Conservation (phyloP, 2,797 vertebrate species). For the Chiloscyllium punctatum region DNA sequence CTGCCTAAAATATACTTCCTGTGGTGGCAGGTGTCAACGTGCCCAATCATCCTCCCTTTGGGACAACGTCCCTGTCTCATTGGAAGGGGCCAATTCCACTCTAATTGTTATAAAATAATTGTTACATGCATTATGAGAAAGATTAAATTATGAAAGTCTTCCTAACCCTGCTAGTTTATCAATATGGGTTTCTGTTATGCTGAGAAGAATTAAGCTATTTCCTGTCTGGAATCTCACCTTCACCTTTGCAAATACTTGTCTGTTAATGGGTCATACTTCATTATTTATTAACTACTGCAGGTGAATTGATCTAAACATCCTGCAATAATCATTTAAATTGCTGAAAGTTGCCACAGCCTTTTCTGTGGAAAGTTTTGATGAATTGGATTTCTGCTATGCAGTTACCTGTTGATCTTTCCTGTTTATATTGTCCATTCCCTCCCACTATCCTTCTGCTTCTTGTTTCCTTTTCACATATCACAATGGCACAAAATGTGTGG, state of each 20-base stretch:
- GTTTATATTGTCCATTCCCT: not conserved
- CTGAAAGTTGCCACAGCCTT: not conserved
- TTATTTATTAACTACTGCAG: conserved; percentile 10
- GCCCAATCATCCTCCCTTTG: too few species aligned
- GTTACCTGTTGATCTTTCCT: not conserved
- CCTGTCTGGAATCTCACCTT: not conserved
- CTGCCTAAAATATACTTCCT: too few species aligned
- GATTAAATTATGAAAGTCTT: not conserved
- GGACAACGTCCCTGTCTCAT: too few species aligned
- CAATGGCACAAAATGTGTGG: not conserved
- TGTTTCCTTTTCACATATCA: not conserved
- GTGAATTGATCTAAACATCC: not conserved
- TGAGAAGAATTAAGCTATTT: not conserved
- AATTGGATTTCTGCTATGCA: not conserved
- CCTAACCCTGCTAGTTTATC: not conserved
- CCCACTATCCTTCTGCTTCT: not conserved
- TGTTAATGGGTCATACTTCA: not conserved
- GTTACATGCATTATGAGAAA: not conserved
- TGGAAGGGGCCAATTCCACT: too few species aligned
- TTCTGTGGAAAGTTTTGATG: not conserved
- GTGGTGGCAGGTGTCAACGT: too few species aligned
- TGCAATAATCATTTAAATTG: not conserved
- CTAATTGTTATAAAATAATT: not conserved
- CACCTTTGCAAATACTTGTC: not conserved
- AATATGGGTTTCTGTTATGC: not conserved